Conservation (phyloP, 2,797 vertebrate genomes). For the Heliangelus exortis region DNA sequence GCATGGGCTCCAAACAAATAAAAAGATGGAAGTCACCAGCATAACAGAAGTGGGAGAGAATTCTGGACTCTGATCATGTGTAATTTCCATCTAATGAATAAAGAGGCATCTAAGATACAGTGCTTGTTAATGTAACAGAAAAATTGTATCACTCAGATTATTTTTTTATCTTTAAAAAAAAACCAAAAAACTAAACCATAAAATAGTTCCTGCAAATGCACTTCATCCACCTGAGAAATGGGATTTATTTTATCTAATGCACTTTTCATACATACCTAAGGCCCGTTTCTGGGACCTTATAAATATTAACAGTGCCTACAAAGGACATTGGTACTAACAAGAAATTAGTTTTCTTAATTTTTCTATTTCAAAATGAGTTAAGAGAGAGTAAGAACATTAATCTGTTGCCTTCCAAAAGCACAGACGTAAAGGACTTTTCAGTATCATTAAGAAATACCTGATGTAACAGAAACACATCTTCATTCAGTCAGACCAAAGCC, state of each 20-base stretch:
- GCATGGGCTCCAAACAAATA: not conserved
- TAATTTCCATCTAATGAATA: not conserved
- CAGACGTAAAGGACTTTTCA: not conserved
- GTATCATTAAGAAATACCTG: not conserved
- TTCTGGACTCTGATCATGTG: not conserved
- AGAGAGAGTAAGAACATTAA: not conserved
- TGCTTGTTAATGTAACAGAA: not conserved
- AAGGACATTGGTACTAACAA: not conserved
- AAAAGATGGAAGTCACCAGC: not conserved
- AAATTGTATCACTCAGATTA: not conserved
- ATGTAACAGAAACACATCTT: not conserved
- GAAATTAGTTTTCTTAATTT: not conserved
- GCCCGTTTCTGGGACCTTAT: not conserved
- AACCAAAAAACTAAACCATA: not conserved
- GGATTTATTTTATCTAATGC: not conserved
- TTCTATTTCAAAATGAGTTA: not conserved
- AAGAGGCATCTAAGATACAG: not conserved
- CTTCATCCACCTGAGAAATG: not conserved
- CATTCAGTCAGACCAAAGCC: not conserved
- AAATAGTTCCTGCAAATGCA: not conserved
- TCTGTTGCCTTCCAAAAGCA: not conserved
- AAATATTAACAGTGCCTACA: not conserved
- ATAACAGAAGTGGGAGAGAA: not conserved
- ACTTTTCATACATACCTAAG: not conserved
- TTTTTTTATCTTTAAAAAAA: not conserved